phyloP scores from a whole-genome alignment of 2,113 vertebrate genomes.

The Leucopsar rothschildi region DNA sequence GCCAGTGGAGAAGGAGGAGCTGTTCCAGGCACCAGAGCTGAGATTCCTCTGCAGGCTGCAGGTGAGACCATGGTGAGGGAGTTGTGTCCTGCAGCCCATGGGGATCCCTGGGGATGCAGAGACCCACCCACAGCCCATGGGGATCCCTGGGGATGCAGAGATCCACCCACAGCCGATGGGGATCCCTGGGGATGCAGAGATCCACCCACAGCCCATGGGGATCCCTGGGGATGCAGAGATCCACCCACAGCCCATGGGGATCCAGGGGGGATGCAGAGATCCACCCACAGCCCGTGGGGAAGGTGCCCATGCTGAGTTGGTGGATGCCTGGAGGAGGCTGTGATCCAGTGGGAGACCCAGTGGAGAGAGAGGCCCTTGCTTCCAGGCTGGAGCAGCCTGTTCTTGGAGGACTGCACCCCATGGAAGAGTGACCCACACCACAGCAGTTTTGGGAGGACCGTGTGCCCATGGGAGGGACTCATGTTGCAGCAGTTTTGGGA shows the following conservation, averaged over 20 bases:
- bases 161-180: not conserved
- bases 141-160: not conserved
- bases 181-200: not conserved
- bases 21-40: fast-evolving
- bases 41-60: not conserved
- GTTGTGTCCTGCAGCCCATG: not conserved
- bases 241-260: not conserved
- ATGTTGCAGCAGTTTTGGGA: fast-evolving
- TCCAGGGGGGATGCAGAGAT: not conserved
- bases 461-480: too few species aligned
- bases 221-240: not conserved
- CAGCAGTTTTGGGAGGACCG: not conserved
- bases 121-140: not conserved
- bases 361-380: not conserved
- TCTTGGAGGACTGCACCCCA: not conserved
- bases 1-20: not conserved
- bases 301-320: not conserved
- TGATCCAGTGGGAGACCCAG: not conserved
- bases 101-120: not conserved
- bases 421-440: fast-evolving
- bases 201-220: not conserved
- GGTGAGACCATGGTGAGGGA: not conserved
- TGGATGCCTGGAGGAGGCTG: not conserved
- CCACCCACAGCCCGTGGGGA: not conserved
- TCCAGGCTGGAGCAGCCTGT: not conserved